phyloP scores from a whole-genome alignment of 2,888 invertebrate genomes.

The Rhimphoctona megacephalus region DNA sequence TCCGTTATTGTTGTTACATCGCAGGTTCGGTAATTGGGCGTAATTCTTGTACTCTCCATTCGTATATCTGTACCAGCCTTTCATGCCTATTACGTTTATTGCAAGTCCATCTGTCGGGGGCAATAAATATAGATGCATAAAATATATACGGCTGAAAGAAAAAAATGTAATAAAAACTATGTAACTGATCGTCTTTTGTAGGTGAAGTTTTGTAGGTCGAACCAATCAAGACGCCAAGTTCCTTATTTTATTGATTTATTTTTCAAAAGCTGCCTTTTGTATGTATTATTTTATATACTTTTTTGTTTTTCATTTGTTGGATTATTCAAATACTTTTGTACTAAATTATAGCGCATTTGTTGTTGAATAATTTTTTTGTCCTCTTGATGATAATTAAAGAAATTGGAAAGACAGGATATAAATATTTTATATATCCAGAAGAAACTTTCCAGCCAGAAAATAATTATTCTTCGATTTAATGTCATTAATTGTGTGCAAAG shows the following conservation, averaged over 20 bases:
- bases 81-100: constrained; percentile 39
- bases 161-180: neutral
- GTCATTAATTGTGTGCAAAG: neutral
- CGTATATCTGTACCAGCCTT: constrained; percentile 3
- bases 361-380: neutral
- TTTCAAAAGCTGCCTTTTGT: neutral
- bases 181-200: constrained; percentile 12
- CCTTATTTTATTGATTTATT: neutral
- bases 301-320: neutral
- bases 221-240: neutral
- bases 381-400: neutral
- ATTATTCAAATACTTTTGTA: neutral
- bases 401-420: neutral
- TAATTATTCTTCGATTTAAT: neutral
- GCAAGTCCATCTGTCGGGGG: constrained; percentile 33
- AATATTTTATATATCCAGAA: too few relatives aligned
- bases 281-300: neutral
- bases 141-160: constrained; percentile 11
- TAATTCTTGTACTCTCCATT: constrained; percentile 46
- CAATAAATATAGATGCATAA: constrained; percentile 31
- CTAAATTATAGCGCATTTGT: too few relatives aligned
- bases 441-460: too few relatives aligned
- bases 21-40: constrained; percentile 40
- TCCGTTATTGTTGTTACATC: constrained; percentile 57
- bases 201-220: constrained; percentile 12